phyloP scores from a whole-genome alignment of 2,797 vertebrate genomes.

The Helostoma temminkii region DNA sequence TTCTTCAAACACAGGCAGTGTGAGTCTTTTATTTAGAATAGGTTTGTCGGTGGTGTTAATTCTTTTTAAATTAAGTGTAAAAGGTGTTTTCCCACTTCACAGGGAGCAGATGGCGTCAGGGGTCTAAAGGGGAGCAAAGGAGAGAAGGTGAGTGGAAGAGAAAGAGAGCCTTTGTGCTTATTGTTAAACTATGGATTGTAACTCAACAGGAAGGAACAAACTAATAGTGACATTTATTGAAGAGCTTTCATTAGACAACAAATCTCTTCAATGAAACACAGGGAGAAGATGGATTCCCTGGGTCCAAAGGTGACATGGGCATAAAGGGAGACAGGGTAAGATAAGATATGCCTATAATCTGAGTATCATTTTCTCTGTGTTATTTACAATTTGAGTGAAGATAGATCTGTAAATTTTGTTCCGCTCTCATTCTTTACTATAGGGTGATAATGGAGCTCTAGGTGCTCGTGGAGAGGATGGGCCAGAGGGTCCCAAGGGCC shows the following conservation, averaged over 20 bases:
- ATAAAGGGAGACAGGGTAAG: conserved; percentile 91
- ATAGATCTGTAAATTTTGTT: not conserved
- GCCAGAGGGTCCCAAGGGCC: conserved; percentile 90
- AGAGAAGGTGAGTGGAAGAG: conserved; percentile 87
- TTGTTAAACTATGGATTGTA: conserved; percentile 23
- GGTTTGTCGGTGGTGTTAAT: not conserved
- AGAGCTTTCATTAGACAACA: conserved; percentile 36
- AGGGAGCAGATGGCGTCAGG: conserved; percentile 93
- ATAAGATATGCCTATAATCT: too few relatives aligned
- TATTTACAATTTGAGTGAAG: not conserved
- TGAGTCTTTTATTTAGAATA: conserved; percentile 4
- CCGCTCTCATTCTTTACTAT: conserved; percentile 5
- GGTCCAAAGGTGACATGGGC: conserved; percentile 92
- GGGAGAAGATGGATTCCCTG: conserved; percentile 95
- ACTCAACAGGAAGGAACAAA: conserved; percentile 14
- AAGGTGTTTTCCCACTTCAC: conserved; percentile 13
- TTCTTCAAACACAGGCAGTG: conserved; percentile 14
- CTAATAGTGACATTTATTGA: conserved; percentile 35
- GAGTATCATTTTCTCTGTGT: not conserved
- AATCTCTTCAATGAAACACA: conserved; percentile 59
- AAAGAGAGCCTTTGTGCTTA: conserved; percentile 4
- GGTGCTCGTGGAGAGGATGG: conserved; percentile 92
- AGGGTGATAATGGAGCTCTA: conserved; percentile 86
- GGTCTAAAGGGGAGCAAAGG: conserved; percentile 94
- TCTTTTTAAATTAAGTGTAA: conserved; percentile 8